phyloP scores from a whole-genome alignment of 2,797 vertebrate genomes.

The Enteromius argenteus region DNA sequence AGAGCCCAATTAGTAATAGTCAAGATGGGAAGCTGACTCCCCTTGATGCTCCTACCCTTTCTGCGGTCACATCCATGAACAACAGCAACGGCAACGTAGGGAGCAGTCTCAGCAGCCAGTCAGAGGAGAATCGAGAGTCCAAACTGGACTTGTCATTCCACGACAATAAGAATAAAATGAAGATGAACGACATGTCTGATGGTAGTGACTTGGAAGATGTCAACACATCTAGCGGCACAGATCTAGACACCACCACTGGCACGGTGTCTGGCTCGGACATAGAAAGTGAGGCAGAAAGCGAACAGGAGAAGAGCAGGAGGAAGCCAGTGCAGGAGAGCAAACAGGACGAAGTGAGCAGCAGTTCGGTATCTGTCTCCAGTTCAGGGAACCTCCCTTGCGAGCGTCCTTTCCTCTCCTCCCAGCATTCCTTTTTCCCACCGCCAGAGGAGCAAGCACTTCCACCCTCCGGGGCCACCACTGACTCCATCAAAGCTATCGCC shows the following conservation, averaged over 20 bases:
- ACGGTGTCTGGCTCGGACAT: slow-evolving; percentile 94
- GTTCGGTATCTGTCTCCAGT: slow-evolving; percentile 78
- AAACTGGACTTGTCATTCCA: slow-evolving; percentile 83
- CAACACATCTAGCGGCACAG: slow-evolving; percentile 96
- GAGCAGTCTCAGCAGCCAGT: slow-evolving; percentile 65
- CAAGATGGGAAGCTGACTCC: slow-evolving; percentile 91
- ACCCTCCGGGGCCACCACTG: slow-evolving; percentile 84
- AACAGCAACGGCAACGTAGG: slow-evolving; percentile 78
- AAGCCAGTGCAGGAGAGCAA: slow-evolving; percentile 77
- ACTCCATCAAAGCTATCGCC: slow-evolving; percentile 98
- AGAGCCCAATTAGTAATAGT: slow-evolving; percentile 87
- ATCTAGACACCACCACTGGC: slow-evolving; percentile 96
- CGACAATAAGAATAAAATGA: slow-evolving; percentile 85
- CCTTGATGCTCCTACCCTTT: slow-evolving; percentile 84
- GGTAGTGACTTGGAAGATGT: slow-evolving; percentile 96
- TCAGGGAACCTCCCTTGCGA: slow-evolving; percentile 80
- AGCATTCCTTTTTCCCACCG: slow-evolving; percentile 95
- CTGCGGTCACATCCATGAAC: slow-evolving; percentile 85
- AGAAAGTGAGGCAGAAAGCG: slow-evolving; percentile 91
- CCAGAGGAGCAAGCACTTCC: slow-evolving; percentile 94
- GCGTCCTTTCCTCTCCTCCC: slow-evolving; percentile 87
- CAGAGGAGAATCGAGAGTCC: slow-evolving; percentile 81
- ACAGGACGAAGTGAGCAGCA: slow-evolving; percentile 80
- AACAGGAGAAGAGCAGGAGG: slow-evolving; percentile 73
- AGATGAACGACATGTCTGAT: slow-evolving; percentile 91